Base-by-base conservation (phyloP, 2,888 invertebrate genomes). In the Lottia scabra region DNA sequence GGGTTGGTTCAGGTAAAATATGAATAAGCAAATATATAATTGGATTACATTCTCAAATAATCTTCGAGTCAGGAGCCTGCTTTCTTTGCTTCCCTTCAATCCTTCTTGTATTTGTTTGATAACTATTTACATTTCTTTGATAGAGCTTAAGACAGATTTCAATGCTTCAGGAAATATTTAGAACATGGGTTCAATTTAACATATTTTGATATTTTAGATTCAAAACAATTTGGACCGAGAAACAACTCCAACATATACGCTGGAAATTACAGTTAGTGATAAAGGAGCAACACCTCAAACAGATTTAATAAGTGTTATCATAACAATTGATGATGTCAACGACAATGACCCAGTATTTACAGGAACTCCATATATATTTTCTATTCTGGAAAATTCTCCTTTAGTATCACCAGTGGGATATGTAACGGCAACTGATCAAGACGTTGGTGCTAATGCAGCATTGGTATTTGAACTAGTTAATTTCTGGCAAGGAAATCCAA, bases 261-360 rank as follows among this genome's bases (percentile, higher is more conserved):
- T 87, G 56, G 74, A 76, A 30, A 73, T 87, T 8, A 68, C 71
- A 0, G 75, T 82, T 44, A 69, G 73, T 8, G 83, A 83, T 71
- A 63, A 30, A 19, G 63, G 23, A 23, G 26, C 38, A 19, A 64
- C 77, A 38, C 75, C 75, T 13, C 76, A 76, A 16, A 76, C 71
- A 63, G 77, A 74, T 16, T 77, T 77, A 19, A 71, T 78, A 15
- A 80, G 78, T 26, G 80, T 81, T 12, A 77, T 83, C 5, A 75
- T 86, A 0, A 80, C 81, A n/a, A 73, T 86, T 15, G 72, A 74
- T 19, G 86, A 85, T 73, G 68, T 80, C 15, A 85, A 86, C 72
- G 85, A 86, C 75, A 84, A 84, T 71, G 69, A 63, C 19, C 85
- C 85, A 8, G 70, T 76, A 10, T 85, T 85, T 68, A 74, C 76